Evolutionary conservation across 2,113 vertebrate genomes (phyloP).

Genomic region (Proteles cristata): DNA sequence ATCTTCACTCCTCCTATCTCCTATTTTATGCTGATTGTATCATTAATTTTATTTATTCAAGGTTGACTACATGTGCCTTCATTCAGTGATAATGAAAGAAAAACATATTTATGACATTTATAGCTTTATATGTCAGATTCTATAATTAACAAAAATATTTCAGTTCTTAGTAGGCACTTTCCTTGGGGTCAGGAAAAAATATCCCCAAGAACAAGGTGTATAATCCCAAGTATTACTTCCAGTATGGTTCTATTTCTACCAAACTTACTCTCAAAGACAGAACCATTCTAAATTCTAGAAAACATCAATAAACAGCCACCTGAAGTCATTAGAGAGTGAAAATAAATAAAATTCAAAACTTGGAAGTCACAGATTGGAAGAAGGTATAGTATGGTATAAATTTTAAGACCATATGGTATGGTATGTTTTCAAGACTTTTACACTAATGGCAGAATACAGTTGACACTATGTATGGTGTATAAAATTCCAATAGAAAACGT

Average conservation of each 20-base stretch:
- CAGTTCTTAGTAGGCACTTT: neutral
- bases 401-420: too few relatives aligned
- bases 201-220: neutral
- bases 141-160: slow-evolving; percentile 6
- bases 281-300: neutral
- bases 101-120: neutral
- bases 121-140: neutral
- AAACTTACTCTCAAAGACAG: neutral
- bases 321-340: neutral
- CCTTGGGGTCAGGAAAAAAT: neutral
- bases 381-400: neutral
- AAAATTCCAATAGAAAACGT: neutral
- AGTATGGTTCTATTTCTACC: neutral
- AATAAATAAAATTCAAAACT: neutral
- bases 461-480: neutral
- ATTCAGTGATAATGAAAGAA: neutral
- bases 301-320: neutral
- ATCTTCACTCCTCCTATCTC: neutral
- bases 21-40: neutral
- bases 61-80: neutral
- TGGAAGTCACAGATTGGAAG: neutral
- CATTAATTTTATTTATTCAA: slow-evolving; percentile 1
- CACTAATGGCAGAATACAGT: neutral
- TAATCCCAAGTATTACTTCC: neutral
- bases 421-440: neutral